These are phyloP conservation scores for Nomada fucata DNA, from an alignment of 2,888 invertebrate species.

Conservation along the genomic window DNA sequence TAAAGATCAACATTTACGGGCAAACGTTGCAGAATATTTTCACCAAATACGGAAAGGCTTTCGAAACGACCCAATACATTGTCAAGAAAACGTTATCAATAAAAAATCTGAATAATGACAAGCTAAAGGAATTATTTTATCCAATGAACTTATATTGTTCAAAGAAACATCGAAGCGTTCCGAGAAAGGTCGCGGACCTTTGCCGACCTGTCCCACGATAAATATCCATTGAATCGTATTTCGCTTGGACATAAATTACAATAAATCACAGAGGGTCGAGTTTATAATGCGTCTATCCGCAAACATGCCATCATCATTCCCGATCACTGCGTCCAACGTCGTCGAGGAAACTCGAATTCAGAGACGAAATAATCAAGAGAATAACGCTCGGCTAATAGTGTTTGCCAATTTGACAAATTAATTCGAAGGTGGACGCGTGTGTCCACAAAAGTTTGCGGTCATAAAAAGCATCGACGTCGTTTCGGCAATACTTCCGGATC, in stretches of 20 bases:
- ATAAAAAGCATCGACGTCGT: conserved; percentile 21
- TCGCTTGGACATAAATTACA: conserved; percentile 33
- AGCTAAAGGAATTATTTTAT: too few species aligned
- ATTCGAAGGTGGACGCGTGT: conserved; percentile 1
- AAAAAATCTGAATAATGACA: too few species aligned
- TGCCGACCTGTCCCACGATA: not conserved
- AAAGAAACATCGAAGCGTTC: too few species aligned
- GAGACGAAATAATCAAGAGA: not conserved
- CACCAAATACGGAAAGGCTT: too few species aligned
- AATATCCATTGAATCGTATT: not conserved
- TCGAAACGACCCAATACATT: too few species aligned
- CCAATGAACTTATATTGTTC: too few species aligned
- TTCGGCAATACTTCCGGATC: conserved; percentile 25
- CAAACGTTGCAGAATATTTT: too few species aligned
- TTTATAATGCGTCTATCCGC: not conserved
- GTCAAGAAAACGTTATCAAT: too few species aligned
- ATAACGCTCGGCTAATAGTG: conserved; percentile 5
- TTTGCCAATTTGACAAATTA: conserved; percentile 15
- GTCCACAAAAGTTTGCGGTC: conserved; percentile 4
- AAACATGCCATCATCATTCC: not conserved
- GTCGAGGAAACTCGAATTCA: not conserved
- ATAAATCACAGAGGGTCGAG: conserved; percentile 6
- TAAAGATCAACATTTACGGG: too few species aligned
- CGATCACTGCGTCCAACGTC: not conserved
- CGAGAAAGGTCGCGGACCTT: not conserved